phyloP scores from a whole-genome alignment of 2,888 invertebrate genomes.

The Busseola fusca region DNA sequence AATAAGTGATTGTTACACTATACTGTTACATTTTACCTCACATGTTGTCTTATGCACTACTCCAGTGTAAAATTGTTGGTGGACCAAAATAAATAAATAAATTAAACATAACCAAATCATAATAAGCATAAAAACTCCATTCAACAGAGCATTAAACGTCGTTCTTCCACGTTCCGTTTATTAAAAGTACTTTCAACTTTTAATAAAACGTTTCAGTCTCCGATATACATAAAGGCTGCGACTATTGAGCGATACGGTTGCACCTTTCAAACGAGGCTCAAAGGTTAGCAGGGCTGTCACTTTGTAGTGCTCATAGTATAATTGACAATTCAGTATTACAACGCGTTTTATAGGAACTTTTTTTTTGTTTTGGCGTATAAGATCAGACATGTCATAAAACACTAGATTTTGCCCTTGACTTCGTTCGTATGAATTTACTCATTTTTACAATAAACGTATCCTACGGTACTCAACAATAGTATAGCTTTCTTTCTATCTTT shows the following conservation, averaged over 20 bases:
- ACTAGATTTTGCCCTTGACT: too few relatives aligned
- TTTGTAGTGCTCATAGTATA: background rate
- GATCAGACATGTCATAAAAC: background rate
- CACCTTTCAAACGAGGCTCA: slow-evolving; percentile 2
- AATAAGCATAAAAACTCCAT: background rate
- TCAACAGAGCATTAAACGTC: background rate
- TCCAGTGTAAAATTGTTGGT: too few relatives aligned
- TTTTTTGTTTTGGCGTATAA: background rate
- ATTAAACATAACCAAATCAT: background rate
- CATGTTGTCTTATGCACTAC: too few relatives aligned
- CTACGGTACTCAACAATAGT: too few relatives aligned
- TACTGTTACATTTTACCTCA: too few relatives aligned
- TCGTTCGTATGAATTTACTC: too few relatives aligned
- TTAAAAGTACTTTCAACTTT: slow-evolving; percentile 31
- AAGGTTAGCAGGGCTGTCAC: slow-evolving; percentile 13
- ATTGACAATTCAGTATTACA: background rate
- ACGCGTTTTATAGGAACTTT: background rate
- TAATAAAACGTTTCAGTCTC: slow-evolving; percentile 36
- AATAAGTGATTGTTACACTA: too few relatives aligned
- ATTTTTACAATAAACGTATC: too few relatives aligned
- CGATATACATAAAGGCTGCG: slow-evolving; percentile 24
- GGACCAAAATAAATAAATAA: too few relatives aligned
- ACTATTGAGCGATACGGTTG: slow-evolving; percentile 27
- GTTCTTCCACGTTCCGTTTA: slow-evolving; percentile 18
- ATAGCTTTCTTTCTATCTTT: too few relatives aligned